phyloP scores from a whole-genome alignment of 2,888 invertebrate genomes.

The Conchocele bisecta region DNA sequence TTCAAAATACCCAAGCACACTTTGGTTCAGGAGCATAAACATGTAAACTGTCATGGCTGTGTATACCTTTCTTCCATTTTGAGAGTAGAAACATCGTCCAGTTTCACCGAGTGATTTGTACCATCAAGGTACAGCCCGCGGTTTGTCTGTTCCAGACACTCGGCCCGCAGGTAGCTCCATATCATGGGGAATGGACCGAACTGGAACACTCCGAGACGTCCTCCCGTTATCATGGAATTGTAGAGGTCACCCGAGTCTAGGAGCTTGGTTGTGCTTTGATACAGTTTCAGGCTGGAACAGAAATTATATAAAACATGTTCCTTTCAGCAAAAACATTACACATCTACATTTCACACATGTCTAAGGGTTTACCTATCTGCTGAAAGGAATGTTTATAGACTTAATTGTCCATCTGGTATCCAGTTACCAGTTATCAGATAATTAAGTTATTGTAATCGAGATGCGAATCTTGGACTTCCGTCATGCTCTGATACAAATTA shows the following conservation, averaged over 20 bases:
- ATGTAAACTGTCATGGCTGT: too few relatives aligned
- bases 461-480: too few relatives aligned
- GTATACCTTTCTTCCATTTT: constrained; percentile 63
- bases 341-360: too few relatives aligned
- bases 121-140: constrained; percentile 71
- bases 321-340: too few relatives aligned
- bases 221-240: constrained; percentile 70
- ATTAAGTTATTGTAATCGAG: too few relatives aligned
- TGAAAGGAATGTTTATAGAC: too few relatives aligned
- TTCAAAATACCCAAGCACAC: too few relatives aligned
- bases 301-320: not conserved
- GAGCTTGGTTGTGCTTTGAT: constrained; percentile 56
- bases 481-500: too few relatives aligned
- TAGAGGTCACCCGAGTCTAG: constrained; percentile 71
- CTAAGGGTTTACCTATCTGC: too few relatives aligned
- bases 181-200: constrained; percentile 64
- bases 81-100: constrained; percentile 54
- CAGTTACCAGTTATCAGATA: too few relatives aligned
- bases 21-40: too few relatives aligned
- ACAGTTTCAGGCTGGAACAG: constrained; percentile 58
- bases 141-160: constrained; percentile 65
- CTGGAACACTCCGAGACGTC: constrained; percentile 70
- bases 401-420: too few relatives aligned
- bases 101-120: constrained; percentile 61
- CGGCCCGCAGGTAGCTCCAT: constrained; percentile 68